Evolutionary conservation across 2,113 vertebrate species (phyloP).

Genomic region (Cottus gobio): DNA sequence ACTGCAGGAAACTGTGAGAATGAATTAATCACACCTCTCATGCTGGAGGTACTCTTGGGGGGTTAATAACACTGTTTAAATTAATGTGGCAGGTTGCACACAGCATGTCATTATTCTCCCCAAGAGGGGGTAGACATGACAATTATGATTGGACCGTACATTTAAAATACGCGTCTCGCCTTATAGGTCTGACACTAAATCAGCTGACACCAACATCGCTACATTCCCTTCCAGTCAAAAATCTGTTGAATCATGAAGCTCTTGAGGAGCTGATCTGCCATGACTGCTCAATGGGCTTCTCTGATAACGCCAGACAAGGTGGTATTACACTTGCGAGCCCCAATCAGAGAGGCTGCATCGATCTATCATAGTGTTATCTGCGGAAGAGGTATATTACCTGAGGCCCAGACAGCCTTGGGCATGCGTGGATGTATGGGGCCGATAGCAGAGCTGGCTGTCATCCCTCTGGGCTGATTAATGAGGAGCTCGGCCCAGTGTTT

Average conservation of each 20-base stretch:
- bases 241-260: constrained; percentile 52
- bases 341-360: constrained; percentile 77
- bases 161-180: constrained; percentile 53
- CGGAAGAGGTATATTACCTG: constrained; percentile 79
- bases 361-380: constrained; percentile 85
- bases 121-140: constrained; percentile 38
- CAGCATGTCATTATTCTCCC: constrained; percentile 55
- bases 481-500: constrained; percentile 76
- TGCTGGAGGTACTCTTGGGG: constrained; percentile 39
- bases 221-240: constrained; percentile 56
- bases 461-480: constrained; percentile 82
- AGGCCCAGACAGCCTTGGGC: constrained; percentile 72
- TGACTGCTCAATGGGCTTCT: constrained; percentile 57
- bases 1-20: constrained; percentile 29
- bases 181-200: constrained; percentile 52
- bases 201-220: constrained; percentile 44
- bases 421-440: constrained; percentile 74
- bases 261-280: constrained; percentile 63
- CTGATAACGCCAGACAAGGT: constrained; percentile 79
- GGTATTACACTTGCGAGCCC: constrained; percentile 80
- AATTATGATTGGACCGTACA: constrained; percentile 43
- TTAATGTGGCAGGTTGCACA: constrained; percentile 60
- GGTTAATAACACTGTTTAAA: constrained; percentile 56
- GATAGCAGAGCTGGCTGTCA: constrained; percentile 79
- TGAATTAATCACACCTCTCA: constrained; percentile 42